A percentile compares a stretch with the other conserved stretches of the same genome.
Evolutionary conservation across 2,888 invertebrate genomes (phyloP).

Genomic region (Scrobipalpa atriplicella): DNA sequence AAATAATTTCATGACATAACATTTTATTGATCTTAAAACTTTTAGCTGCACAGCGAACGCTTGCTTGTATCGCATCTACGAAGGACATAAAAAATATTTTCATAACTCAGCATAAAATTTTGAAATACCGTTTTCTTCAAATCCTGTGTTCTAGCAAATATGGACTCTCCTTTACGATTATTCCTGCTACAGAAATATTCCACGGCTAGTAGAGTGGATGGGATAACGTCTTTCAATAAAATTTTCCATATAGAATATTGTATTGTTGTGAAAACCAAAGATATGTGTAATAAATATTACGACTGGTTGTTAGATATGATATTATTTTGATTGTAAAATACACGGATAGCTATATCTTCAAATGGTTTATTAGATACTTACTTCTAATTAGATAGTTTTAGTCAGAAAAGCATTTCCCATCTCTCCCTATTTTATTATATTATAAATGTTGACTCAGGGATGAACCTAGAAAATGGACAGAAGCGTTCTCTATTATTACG

Average conservation of each 20-base stretch:
- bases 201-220: background rate
- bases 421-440: too few relatives aligned
- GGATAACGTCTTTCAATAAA: conserved; percentile 19
- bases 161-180: conserved; percentile 12
- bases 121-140: background rate
- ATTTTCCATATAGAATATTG: conserved; percentile 6
- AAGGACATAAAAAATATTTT: background rate
- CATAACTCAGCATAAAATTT: background rate
- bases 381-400: too few relatives aligned
- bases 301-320: too few relatives aligned
- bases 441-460: too few relatives aligned
- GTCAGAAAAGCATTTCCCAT: too few relatives aligned
- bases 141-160: background rate
- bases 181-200: conserved; percentile 33
- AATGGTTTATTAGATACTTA: too few relatives aligned
- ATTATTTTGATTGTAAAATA: too few relatives aligned
- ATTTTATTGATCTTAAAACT: background rate
- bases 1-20: background rate
- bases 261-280: background rate
- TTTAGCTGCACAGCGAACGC: background rate
- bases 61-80: too few relatives aligned
- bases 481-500: too few relatives aligned
- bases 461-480: too few relatives aligned
- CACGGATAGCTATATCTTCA: too few relatives aligned
- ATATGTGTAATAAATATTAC: background rate